Conservation (phyloP, 2,888 invertebrate species). For the Folsomia manolachei region DNA sequence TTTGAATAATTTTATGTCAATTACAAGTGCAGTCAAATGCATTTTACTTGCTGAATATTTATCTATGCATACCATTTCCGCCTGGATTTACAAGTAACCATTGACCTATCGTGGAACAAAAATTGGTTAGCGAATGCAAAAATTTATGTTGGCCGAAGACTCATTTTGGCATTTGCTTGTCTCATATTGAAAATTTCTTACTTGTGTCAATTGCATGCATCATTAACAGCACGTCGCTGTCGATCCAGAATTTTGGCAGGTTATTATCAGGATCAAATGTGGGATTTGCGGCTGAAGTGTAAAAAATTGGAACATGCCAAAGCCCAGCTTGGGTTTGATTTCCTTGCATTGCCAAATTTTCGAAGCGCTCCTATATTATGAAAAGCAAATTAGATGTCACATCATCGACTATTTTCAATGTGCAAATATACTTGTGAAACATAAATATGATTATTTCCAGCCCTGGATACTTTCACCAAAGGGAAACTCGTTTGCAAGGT, state of each 20-base stretch:
- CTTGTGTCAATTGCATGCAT: conserved; percentile 15
- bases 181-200: no score
- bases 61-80: not conserved
- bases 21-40: no score
- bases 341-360: not conserved
- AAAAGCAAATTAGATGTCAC: no score
- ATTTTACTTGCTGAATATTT: no score
- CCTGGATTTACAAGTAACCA: not conserved
- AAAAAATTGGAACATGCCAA: conserved; percentile 11
- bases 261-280: not conserved
- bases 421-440: conserved; percentile 19
- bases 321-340: not conserved
- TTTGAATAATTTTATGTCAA: no score
- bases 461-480: conserved; percentile 14
- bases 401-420: no score
- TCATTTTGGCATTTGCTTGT: no score
- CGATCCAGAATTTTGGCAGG: conserved; percentile 22
- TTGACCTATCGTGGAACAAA: no score
- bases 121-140: no score
- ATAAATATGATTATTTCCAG: conserved; percentile 4
- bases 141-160: no score
- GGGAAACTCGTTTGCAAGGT: conserved; percentile 25
- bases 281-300: not conserved
- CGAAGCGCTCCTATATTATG: conserved; percentile 18
- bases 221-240: not conserved